Base-by-base conservation (phyloP, 2,797 vertebrate species). In the Acanthiza pusilla region DNA sequence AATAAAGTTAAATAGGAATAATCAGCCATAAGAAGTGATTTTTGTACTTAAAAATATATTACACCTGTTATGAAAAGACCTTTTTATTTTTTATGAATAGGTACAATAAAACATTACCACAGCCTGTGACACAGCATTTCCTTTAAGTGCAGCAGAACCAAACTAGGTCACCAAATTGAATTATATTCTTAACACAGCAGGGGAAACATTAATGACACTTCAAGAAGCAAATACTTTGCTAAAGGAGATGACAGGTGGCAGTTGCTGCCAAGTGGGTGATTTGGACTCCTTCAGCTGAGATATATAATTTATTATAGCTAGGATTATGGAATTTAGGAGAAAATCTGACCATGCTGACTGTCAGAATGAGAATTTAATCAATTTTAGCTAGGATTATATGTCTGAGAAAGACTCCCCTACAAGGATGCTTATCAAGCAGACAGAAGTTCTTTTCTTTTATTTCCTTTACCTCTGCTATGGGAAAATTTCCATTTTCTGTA, bases 401-500 rank as follows among this genome's bases (percentile, higher is more conserved):
- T 55, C 62, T 74, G 21, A 83, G 61, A 74, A 83, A 54, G 34
- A 25, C 5, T 54, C 7, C 19, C 13, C 51, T 50, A 54, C 50
- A 87, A 63, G 55, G 40, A 48, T 16, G 34, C 5, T 60, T 82
- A 62, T 63, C 40, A 43, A 83, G 58, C 34, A 55, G 8, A 57
- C 0, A 0, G 5, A 58, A 38, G 32, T 26, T 45, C n/a, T n/a
- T n/a, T n/a, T n/a, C n/a, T n/a, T n/a, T 54, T 43, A 43, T 18
- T 86, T 34, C 50, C 63, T 57, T 60, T 29, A 65, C 25, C 3
- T 74, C 30, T 77, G 26, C 13, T 16, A 14, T 10, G 27, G 55
- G 32, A 53, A 86, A 43, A 32, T 22, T 63, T 65, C 57, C 27
- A 19, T 74, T 60, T 87, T 63, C 45, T 60, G 3, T 63, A 14